Base-by-base conservation (phyloP, 2,113 vertebrate species). In the Chitala chitala region DNA sequence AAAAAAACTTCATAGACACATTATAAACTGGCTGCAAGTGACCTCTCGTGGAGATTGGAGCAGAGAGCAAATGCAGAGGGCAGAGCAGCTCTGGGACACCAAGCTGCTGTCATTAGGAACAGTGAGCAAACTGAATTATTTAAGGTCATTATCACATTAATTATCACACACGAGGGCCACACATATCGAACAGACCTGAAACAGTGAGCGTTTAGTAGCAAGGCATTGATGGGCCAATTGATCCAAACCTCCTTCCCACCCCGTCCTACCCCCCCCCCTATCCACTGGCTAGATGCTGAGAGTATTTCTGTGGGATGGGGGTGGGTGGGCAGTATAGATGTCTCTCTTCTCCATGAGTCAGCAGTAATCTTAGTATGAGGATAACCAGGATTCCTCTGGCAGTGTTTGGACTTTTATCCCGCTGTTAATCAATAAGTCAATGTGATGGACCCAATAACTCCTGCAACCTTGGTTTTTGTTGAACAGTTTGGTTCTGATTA, bases 1-100 rank as follows among this genome's bases (percentile, higher is more conserved):
- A n/a, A n/a, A n/a, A 29, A 15, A 29, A 15, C 81, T 86, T 85
- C 83, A 85, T 82, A 82, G 84, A 85, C 42, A 82, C 77, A 69
- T 82, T 82, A 77, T 79, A 80, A 84, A 78, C 46, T 76, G 77
- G 72, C 78, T 40, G 73, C 56, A 51, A 73, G 63, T 61, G 75
- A 73, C 72, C 55, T 72, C 50, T 29, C 36, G 51, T n/a, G 44
- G 70, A 75, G 64, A 78, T 76, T 72, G 36, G 64, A 26, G 44
- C 42, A 44, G 50, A 76, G 65, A 46, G 69, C 78, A 75, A 69
- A 40, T 71, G 58, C 56, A 59, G 26, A 17, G 9, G 5, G 71
- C 46, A 12, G 68, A 56, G 56, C 50, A 56, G 70, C 70, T 66
- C 55, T 61, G 17, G 36, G 54, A 17, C 24, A 31, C 53, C 46